Conservation (phyloP, 1,140 invertebrate species). For the Formica exsecta region DNA sequence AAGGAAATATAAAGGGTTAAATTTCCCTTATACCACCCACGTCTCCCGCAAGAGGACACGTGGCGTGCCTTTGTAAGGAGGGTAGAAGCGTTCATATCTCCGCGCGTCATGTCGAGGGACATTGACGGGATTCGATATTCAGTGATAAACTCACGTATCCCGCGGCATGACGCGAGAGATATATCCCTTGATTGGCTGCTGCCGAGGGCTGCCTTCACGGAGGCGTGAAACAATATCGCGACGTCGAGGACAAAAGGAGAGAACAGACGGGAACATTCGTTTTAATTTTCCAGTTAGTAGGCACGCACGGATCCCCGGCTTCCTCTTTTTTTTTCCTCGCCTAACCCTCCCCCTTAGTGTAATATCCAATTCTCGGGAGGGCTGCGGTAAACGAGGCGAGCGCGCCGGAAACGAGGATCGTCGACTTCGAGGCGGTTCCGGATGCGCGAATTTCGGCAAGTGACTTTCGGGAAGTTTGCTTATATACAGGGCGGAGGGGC, state of each 20-base stretch:
- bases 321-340: neutral
- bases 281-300: slow-evolving; percentile 70
- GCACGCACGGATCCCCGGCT: slow-evolving; percentile 14
- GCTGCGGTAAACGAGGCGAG: slow-evolving; percentile 59
- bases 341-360: slow-evolving; percentile 7
- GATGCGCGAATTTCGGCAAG: neutral
- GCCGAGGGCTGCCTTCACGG: slow-evolving; percentile 50
- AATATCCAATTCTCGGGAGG: slow-evolving; percentile 64
- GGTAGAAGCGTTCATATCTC: slow-evolving; percentile 4
- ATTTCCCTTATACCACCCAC: neutral
- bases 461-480: neutral
- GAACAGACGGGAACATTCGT: slow-evolving; percentile 22
- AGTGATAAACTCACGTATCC: slow-evolving; percentile 44
- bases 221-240: slow-evolving; percentile 71
- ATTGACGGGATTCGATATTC: slow-evolving; percentile 55
- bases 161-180: slow-evolving; percentile 55
- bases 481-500: no score
- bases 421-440: slow-evolving; percentile 5
- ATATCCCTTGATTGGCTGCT: slow-evolving; percentile 63
- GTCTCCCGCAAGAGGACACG: slow-evolving; percentile 15
- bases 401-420: slow-evolving; percentile 52
- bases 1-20: slow-evolving; percentile 28
- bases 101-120: slow-evolving; percentile 31
- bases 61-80: neutral
- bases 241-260: neutral